Base-by-base conservation (phyloP, 2,888 invertebrate species). In the Tryphoninae sp. region DNA sequence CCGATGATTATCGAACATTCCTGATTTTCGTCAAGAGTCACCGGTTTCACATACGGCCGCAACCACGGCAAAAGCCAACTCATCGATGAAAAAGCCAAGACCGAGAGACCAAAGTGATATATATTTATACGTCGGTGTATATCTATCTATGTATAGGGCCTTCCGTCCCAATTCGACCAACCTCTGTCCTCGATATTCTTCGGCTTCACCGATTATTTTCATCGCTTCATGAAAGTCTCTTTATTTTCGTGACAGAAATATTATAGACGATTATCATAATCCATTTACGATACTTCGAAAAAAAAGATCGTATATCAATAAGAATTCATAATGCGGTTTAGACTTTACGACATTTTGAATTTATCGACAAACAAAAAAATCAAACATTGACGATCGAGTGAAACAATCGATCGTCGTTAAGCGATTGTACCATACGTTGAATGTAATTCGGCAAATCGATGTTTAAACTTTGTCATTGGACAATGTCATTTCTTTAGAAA, bases 1-100 rank as follows among this genome's bases (percentile, higher is more conserved):
- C 88, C 87, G 89, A 89, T 87, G 88, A 89, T 90, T 89, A 88
- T 87, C 86, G 86, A 83, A 82, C 86, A 88, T 88, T 88, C 89
- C 86, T 85, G 88, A 88, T 87, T 86, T 86, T 82, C 86, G 83
- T 79, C 74, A 84, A 80, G 55, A 62, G 69, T 79, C 78, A 64
- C 62, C 78, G 65, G 49, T 19, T 58, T 68, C 11, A 64, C 22
- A 64, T 40, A 42, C n/a, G 64, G 19, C 9, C 11, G 45, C 62
- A 40, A 22, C 72, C 62, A 72, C 59, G 55, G 26, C 76, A 53
- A 73, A 61, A 59, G 33, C 51, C 69, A 19, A 19, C 68, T 75
- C 75, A 72, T 75, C 65, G 74, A 73, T 81, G 53, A 62, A 72
- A 81, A 78, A 81, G 59, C 64, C 26, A 71, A 49, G 58, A 78